Conservation (phyloP, 1,140 invertebrate genomes). For the Penaeus chinensis region DNA sequence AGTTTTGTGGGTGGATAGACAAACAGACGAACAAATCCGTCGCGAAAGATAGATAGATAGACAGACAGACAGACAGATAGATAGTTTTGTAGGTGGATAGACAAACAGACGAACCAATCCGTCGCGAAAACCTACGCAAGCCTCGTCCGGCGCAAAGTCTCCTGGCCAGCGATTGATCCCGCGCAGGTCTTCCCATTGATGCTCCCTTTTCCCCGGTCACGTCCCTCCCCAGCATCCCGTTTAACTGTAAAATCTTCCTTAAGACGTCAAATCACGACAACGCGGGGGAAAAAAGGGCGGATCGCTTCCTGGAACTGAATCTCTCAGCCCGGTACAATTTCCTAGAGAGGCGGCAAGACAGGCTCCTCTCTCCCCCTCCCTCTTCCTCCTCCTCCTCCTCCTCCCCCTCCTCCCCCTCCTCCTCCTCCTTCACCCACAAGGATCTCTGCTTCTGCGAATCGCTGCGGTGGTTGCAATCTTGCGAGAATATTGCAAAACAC, state of each 20-base stretch:
- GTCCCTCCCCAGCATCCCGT: not conserved
- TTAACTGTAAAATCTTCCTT: not conserved
- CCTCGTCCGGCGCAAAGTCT: too few species aligned
- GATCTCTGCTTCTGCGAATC: slow-evolving; percentile 50
- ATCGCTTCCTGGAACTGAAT: not conserved
- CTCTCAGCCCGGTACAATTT: not conserved
- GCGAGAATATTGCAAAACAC: slow-evolving; percentile 44
- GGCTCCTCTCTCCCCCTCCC: not conserved
- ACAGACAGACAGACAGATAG: too few species aligned
- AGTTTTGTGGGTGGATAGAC: too few species aligned
- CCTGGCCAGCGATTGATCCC: too few species aligned
- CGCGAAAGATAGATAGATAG: too few species aligned
- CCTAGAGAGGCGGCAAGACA: too few species aligned
- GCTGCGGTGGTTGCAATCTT: slow-evolving; percentile 40
- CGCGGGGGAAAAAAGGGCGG: not conserved
- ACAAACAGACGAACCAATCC: too few species aligned
- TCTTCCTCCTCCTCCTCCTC: not conserved
- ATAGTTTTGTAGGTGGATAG: too few species aligned
- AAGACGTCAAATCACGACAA: slow-evolving; percentile 13
- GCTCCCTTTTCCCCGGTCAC: too few species aligned
- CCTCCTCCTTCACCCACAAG: slow-evolving; percentile 19
- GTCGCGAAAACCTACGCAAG: too few species aligned
- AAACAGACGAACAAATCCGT: too few species aligned
- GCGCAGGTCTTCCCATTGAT: too few species aligned
- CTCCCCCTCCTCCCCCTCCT: not conserved